phyloP scores from a whole-genome alignment of 2,888 invertebrate species.

The Magallana nippona region DNA sequence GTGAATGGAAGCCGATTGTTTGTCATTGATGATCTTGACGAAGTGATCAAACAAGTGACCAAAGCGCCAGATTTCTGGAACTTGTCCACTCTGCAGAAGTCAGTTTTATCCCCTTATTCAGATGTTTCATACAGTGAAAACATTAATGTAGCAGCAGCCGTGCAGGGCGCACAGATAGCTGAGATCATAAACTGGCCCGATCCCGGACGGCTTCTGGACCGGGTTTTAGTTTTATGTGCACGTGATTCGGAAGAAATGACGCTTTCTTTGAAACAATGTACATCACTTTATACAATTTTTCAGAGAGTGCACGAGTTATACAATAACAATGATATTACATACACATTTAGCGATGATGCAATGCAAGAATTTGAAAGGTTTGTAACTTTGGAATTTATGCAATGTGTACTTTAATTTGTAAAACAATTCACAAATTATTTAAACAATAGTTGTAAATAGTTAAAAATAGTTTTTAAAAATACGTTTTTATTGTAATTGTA shows the following conservation, averaged over 20 bases:
- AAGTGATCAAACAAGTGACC: constrained; percentile 7
- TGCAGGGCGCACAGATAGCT: constrained; percentile 37
- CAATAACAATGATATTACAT: constrained; percentile 35
- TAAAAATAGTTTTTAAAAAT: too few relatives aligned
- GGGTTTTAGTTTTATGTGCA: constrained; percentile 44
- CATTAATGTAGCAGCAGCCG: constrained; percentile 42
- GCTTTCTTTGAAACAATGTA: neutral
- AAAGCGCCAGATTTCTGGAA: constrained; percentile 33
- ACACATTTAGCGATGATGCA: constrained; percentile 45
- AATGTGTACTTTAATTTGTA: too few relatives aligned
- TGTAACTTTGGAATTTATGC: neutral
- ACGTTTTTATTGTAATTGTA: too few relatives aligned
- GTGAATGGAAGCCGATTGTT: neutral
- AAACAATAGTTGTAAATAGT: too few relatives aligned
- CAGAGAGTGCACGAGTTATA: constrained; percentile 42
- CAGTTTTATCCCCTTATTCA: neutral
- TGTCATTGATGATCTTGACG: constrained; percentile 44
- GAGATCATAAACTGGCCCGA: constrained; percentile 38
- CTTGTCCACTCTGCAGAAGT: neutral
- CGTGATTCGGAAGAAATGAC: constrained; percentile 25
- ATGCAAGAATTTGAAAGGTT: constrained; percentile 46
- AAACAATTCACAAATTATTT: too few relatives aligned
- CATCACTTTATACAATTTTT: constrained; percentile 28
- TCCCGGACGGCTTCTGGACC: constrained; percentile 39
- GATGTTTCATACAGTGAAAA: neutral